Percentiles rank a stretch among this genome's conserved stretches.
Evolutionary conservation across 2,113 vertebrate genomes (phyloP).

Genomic region (Nesogale talazaci): DNA sequence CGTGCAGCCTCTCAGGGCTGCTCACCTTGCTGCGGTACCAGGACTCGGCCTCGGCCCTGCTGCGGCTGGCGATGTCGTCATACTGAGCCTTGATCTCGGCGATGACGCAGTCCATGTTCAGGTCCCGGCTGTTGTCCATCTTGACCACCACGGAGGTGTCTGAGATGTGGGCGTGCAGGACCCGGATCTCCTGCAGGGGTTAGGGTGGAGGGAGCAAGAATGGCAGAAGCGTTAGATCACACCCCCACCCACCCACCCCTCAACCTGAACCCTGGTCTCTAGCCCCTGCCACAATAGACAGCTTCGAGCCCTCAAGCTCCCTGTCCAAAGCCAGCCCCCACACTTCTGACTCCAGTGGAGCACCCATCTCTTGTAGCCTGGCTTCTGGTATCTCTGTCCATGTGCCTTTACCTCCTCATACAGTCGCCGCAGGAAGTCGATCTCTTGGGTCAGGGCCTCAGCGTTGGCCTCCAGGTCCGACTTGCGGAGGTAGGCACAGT

Average conservation of each 20-base stretch:
- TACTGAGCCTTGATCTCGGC: too few relatives aligned
- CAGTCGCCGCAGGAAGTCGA: slow-evolving; percentile 89
- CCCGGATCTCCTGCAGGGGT: slow-evolving; percentile 89
- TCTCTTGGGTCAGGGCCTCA: slow-evolving; percentile 87
- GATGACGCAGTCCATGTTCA: slow-evolving; percentile 89
- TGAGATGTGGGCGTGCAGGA: slow-evolving; percentile 88
- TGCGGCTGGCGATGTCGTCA: too few relatives aligned
- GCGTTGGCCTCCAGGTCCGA: slow-evolving; percentile 88
- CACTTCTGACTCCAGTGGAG: not conserved
- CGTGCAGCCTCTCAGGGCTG: too few relatives aligned
- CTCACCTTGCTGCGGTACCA: too few relatives aligned
- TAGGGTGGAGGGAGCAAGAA: slow-evolving; percentile 58
- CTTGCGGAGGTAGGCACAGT: slow-evolving; percentile 89
- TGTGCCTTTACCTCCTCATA: slow-evolving; percentile 85
- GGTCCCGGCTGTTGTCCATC: slow-evolving; percentile 90
- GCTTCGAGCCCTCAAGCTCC: not conserved
- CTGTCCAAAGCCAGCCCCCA: not conserved
- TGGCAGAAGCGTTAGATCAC: slow-evolving; percentile 89
- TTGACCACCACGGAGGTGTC: slow-evolving; percentile 90
- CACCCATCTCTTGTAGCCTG: not conserved
- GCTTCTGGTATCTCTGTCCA: not conserved
- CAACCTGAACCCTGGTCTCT: not conserved
- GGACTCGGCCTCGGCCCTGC: too few relatives aligned
- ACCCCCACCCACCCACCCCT: slow-evolving; percentile 52
- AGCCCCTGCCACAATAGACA: not conserved